Conservation (phyloP, 2,113 vertebrate genomes). For the Aythya baeri region DNA sequence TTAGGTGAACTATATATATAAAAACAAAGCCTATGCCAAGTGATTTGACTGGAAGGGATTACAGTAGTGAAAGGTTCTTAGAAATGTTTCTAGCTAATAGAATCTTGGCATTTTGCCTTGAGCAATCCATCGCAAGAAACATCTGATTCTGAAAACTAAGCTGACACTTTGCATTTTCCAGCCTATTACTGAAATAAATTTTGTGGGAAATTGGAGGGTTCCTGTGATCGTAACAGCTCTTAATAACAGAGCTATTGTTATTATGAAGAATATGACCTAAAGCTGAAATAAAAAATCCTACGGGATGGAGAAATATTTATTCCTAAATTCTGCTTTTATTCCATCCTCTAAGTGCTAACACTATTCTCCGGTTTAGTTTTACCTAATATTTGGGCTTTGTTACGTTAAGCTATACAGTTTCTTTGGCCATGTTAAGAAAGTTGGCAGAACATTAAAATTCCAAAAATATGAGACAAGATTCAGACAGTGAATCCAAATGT, state of each 20-base stretch:
- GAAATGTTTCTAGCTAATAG: background rate
- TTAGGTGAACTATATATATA: background rate
- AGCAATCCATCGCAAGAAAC: background rate
- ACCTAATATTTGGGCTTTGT: background rate
- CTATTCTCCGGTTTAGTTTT: background rate
- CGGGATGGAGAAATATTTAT: background rate
- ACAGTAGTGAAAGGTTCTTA: background rate
- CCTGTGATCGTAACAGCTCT: background rate
- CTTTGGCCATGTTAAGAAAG: background rate
- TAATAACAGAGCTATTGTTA: background rate
- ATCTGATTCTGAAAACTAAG: background rate
- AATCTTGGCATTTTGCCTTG: constrained; percentile 16
- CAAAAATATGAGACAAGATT: constrained; percentile 13
- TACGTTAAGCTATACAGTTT: background rate
- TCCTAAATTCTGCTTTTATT: background rate
- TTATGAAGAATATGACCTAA: background rate
- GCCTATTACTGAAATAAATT: background rate
- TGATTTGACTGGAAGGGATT: background rate
- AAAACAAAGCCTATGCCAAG: background rate
- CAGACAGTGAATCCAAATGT: background rate
- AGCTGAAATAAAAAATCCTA: background rate
- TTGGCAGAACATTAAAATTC: constrained; percentile 30
- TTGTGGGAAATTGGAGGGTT: background rate
- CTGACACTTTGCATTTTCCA: background rate
- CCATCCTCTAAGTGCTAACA: background rate